Evolutionary conservation across 2,797 vertebrate species (phyloP), one percentile per base, ranked within the genome.

Genomic region (Micrastur ruficollis): DNA sequence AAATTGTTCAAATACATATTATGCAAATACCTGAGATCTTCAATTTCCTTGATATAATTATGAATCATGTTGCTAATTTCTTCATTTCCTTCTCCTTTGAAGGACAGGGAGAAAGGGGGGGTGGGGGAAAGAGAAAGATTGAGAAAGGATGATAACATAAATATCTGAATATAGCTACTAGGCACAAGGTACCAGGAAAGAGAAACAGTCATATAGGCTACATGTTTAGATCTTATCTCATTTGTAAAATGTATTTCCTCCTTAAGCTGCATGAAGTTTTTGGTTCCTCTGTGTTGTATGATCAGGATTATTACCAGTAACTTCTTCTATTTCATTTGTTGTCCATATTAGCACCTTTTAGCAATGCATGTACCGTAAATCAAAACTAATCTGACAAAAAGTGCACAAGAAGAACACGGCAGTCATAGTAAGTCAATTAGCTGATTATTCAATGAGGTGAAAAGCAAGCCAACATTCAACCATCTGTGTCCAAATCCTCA

Each of bases 61-160:
- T 99, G 98, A 97, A 99, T 99, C 99, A 99, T 99, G 97, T 99
- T 99, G 96, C 99, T 99, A 67, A 99, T 99, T 97, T 99, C 99
- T 97, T 99, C 99, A 94, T 98, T 99, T 63, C 99, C 99, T 98
- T 99, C 99, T 91, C 99, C 99, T 99, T 97, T 34, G 93, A 79
- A 66, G 78, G 83, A 76, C 88, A 80, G 82, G 88, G 70, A 95
- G 14, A 74, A 56, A 65, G 17, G 5, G 5, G 4, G 5, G 18
- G 62, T 10, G 14, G 15, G 15, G 19, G 16, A 5, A 53, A 86
- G 16, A 84, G 23, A 62, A 66, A 76, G 5, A 78, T 59, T 91
- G 55, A 58, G 38, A 74, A 74, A 67, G 14, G 22, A 46, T 0
- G 0, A 4, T 46, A 88, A 78, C 18, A 63, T n/a, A 62, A 90